These are phyloP conservation scores for Temnopleurus reevesii DNA, from an alignment of 53 echinoderm and acorn worm genomes.

Conservation along the genomic window DNA sequence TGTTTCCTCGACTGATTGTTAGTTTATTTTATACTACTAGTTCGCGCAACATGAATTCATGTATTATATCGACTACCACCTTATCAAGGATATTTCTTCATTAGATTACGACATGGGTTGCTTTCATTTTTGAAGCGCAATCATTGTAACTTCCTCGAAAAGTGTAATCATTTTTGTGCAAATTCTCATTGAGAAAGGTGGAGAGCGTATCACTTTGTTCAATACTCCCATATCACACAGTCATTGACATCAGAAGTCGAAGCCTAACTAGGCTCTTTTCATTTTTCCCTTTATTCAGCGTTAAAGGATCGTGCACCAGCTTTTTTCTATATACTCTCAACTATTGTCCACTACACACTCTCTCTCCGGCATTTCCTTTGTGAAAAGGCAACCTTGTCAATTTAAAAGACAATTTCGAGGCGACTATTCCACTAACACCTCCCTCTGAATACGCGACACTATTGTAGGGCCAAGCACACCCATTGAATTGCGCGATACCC, in stretches of 20 bases:
- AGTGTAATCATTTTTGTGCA: neutral
- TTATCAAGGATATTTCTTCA: no score
- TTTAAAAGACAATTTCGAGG: slow-evolving; percentile 42
- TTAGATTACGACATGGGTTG: neutral
- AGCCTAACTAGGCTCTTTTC: slow-evolving; percentile 7
- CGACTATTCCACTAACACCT: slow-evolving; percentile 16
- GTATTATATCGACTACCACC: no score
- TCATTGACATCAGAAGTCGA: neutral
- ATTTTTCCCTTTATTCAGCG: neutral
- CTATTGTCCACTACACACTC: neutral
- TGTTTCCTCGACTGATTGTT: no score
- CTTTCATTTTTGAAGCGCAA: neutral
- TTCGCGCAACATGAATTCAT: no score
- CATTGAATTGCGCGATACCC: neutral
- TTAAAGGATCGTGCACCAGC: neutral
- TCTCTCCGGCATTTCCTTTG: neutral
- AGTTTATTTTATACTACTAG: no score
- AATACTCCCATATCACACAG: slow-evolving; percentile 11
- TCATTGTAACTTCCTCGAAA: neutral
- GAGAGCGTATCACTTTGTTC: slow-evolving; percentile 16
- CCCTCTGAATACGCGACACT: neutral
- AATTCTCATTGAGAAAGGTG: slow-evolving; percentile 16
- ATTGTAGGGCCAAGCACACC: neutral
- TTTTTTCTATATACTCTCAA: neutral
- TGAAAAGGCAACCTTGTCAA: slow-evolving; percentile 7